Percentiles rank a stretch among this genome's conserved stretches.
Evolutionary conservation across 2,113 vertebrate species (phyloP).

Genomic region (Chaetodon trifascialis): DNA sequence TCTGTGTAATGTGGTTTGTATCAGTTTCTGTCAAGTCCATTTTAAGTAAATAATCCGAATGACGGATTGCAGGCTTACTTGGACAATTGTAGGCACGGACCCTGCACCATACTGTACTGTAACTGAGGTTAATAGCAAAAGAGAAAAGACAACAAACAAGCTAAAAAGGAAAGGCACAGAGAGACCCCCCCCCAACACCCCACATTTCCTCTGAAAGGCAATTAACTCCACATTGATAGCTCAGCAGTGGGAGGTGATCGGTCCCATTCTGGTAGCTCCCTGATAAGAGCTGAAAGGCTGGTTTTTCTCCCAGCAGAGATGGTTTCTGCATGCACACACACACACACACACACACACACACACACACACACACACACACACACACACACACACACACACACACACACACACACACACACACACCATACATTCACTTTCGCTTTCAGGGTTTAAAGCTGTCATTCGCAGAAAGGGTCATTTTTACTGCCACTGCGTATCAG

Average conservation of each 20-base stretch:
- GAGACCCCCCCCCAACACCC: neutral
- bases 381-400: neutral
- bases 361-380: neutral
- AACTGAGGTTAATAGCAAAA: slow-evolving; percentile 30
- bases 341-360: neutral
- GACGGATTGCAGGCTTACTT: slow-evolving; percentile 51
- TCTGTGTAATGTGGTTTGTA: slow-evolving; percentile 65
- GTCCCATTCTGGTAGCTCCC: slow-evolving; percentile 62
- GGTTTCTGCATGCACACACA: slow-evolving; percentile 10
- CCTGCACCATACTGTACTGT: neutral
- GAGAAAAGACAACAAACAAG: slow-evolving; percentile 26
- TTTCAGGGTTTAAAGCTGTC: slow-evolving; percentile 66
- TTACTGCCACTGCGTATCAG: slow-evolving; percentile 55
- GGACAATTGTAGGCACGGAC: slow-evolving; percentile 27
- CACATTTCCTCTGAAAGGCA: slow-evolving; percentile 68
- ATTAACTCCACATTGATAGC: slow-evolving; percentile 78
- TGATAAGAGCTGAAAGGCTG: slow-evolving; percentile 74
- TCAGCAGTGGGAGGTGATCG: slow-evolving; percentile 76
- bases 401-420: slow-evolving; percentile 5
- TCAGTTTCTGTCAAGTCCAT: slow-evolving; percentile 59
- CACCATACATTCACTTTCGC: slow-evolving; percentile 13
- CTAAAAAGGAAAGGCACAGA: slow-evolving; percentile 10
- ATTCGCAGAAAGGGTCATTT: slow-evolving; percentile 61
- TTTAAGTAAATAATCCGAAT: slow-evolving; percentile 60
- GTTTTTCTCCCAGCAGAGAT: slow-evolving; percentile 42